phyloP scores from a whole-genome alignment of 2,888 invertebrate species.

The Ischnura elegans region DNA sequence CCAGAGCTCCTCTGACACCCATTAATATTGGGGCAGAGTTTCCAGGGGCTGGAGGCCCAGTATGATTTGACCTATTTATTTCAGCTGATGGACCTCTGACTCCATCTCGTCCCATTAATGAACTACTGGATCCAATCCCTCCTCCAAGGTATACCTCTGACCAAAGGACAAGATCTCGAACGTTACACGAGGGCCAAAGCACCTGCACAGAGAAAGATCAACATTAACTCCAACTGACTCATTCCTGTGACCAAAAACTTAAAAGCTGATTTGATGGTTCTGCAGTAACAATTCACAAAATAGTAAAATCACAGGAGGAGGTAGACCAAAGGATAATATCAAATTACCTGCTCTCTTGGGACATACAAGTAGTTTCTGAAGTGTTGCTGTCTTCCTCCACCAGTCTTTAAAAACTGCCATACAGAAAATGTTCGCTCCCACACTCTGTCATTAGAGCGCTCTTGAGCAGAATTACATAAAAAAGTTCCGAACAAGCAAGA shows the following conservation, averaged over 20 bases:
- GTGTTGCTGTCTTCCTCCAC: slow-evolving; percentile 77
- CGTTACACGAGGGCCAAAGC: slow-evolving; percentile 91
- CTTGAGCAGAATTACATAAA: slow-evolving; percentile 91
- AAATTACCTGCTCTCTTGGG: slow-evolving; percentile 80
- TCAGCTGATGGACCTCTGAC: slow-evolving; percentile 73
- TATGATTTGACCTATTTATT: slow-evolving; percentile 75
- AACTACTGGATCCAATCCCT: slow-evolving; percentile 73
- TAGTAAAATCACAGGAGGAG: background rate
- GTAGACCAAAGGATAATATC: slow-evolving; percentile 13
- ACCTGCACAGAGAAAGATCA: slow-evolving; percentile 80
- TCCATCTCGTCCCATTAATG: slow-evolving; percentile 70
- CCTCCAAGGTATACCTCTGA: slow-evolving; percentile 89
- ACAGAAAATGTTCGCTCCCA: slow-evolving; percentile 88
- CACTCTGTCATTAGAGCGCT: slow-evolving; percentile 84
- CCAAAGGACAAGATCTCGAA: slow-evolving; percentile 92
- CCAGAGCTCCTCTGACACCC: slow-evolving; percentile 77
- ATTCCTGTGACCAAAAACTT: background rate
- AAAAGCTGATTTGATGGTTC: slow-evolving; percentile 6
- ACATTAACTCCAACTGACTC: background rate
- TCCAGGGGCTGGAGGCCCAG: slow-evolving; percentile 72
- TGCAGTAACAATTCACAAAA: background rate
- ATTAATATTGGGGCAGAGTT: slow-evolving; percentile 74
- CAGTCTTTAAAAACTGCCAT: slow-evolving; percentile 90
- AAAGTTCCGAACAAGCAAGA: slow-evolving; percentile 98
- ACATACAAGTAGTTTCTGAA: slow-evolving; percentile 93